A percentile compares a stretch with the other conserved stretches of the same genome.
Conservation (phyloP, 2,113 vertebrate genomes). For the Lampris megalopsis region DNA sequence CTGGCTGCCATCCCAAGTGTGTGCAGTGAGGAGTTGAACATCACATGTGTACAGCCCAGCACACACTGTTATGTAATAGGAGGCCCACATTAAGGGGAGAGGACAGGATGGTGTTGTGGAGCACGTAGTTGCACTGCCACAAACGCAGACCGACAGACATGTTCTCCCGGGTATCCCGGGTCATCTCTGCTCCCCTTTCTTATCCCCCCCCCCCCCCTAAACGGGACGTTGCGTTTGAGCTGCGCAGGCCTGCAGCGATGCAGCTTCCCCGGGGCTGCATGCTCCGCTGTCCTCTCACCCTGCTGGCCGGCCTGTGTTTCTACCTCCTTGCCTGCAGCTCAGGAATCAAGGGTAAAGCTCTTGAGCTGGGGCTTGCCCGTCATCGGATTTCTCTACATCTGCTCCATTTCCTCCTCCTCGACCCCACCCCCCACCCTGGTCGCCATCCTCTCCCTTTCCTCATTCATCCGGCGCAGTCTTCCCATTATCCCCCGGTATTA, state of each 20-base stretch:
- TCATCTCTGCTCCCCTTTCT: neutral
- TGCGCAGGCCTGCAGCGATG: neutral
- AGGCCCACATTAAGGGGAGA: slow-evolving; percentile 74
- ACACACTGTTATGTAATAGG: slow-evolving; percentile 76
- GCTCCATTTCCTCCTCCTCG: slow-evolving; percentile 54
- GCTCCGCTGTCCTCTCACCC: slow-evolving; percentile 38
- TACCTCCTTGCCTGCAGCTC: slow-evolving; percentile 43
- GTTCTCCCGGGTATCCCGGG: slow-evolving; percentile 13
- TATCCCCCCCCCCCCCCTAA: neutral
- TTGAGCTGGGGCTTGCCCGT: slow-evolving; percentile 33
- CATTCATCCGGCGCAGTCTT: slow-evolving; percentile 73
- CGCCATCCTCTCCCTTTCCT: slow-evolving; percentile 16
- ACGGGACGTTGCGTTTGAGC: no score
- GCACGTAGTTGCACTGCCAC: slow-evolving; percentile 29
- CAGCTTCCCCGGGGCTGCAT: slow-evolving; percentile 1
- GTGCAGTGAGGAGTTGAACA: slow-evolving; percentile 69
- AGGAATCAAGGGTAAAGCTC: slow-evolving; percentile 17
- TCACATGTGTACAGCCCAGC: slow-evolving; percentile 61
- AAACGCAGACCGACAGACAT: slow-evolving; percentile 19
- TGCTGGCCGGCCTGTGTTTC: slow-evolving; percentile 23
- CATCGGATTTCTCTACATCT: slow-evolving; percentile 62
- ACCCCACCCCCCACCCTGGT: slow-evolving; percentile 33
- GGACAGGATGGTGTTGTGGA: slow-evolving; percentile 57
- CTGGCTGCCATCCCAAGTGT: slow-evolving; percentile 63
- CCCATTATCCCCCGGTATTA: slow-evolving; percentile 58